Conservation (phyloP, 2,888 invertebrate species). For the Ariolimax columbianus region DNA sequence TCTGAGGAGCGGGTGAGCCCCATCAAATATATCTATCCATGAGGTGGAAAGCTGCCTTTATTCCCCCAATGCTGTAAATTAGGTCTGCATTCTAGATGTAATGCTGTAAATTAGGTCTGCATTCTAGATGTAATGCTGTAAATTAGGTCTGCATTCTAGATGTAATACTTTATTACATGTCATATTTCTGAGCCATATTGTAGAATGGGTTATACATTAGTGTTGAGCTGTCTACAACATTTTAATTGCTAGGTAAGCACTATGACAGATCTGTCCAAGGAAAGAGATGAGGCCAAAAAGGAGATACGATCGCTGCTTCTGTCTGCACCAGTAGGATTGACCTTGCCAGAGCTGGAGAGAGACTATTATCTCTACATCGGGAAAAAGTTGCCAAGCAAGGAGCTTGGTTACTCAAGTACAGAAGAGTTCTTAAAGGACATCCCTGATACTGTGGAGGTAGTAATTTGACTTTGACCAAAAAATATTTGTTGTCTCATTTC, state of each 20-base stretch:
- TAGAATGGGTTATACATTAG: no score
- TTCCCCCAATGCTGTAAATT: no score
- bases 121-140: no score
- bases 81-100: no score
- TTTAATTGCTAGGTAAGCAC: neutral
- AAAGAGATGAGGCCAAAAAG: constrained; percentile 62
- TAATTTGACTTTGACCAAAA: neutral
- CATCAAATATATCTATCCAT: no score
- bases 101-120: no score
- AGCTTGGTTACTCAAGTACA: constrained; percentile 63
- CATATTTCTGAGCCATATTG: no score
- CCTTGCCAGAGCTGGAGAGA: constrained; percentile 61
- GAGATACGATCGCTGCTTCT: constrained; percentile 67
- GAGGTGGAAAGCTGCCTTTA: no score
- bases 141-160: no score
- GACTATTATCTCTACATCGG: constrained; percentile 68
- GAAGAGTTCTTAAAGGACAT: constrained; percentile 66
- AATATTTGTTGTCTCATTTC: neutral
- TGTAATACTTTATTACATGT: no score
- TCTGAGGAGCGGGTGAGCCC: no score
- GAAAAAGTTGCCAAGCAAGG: constrained; percentile 60
- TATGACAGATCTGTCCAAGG: constrained; percentile 42
- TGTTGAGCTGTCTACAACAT: no score
- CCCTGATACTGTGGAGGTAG: constrained; percentile 62
- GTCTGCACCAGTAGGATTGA: constrained; percentile 67